Base-by-base conservation (phyloP, 1,140 invertebrate genomes). In the Cheumatopsyche charites region DNA sequence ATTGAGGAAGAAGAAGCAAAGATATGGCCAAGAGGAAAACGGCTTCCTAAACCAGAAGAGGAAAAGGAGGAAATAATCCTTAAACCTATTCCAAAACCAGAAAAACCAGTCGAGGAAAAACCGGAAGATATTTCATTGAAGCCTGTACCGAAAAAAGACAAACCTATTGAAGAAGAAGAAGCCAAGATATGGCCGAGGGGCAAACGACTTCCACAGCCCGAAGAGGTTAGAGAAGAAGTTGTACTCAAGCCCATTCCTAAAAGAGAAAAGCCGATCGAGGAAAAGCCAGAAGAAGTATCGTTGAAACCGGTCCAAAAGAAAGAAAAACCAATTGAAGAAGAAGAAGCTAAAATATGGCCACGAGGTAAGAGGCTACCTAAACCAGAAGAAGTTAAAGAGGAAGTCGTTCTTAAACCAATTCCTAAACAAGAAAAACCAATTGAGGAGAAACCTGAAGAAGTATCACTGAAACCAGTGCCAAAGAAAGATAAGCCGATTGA, bases 201-300 rank as follows among this genome's bases (percentile, higher is more conserved):
- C 49, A 84, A 83, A 74, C 79, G 79, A 68, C 80, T 79, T 17
- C 78, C 80, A 21, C 77, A 80, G 15, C 79, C 81, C 76, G 80
- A 82, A 76, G 73, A 78, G 71, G 71, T 78, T 23, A 80, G 82
- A 61, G 78, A 81, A 66, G 77, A 76, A 72, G 77, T 85, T 6
- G 76, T 80, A 29, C 77, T 87, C 0, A 87, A 88, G 71, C 85
- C 85, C 1, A 84, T 84, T 67, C 81, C 82, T 49, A 75, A 82
- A 17, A 80, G 79, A 72, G 71, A 76, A 72, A 69, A 73, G 80
- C 49, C 73, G 2, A 26, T 66, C 4, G 74, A 72, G 43, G 77
- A 79, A 67, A 75, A 80, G 29, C 58, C 66, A 12, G 79, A 82
- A 36, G 75, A 80, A 74, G 77, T 80, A 63, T 55, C 78, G 70